Percentiles rank a stretch among this genome's conserved stretches.
Evolutionary conservation across 2,888 invertebrate genomes (phyloP).

Genomic region (Platycheirus rosarum): DNA sequence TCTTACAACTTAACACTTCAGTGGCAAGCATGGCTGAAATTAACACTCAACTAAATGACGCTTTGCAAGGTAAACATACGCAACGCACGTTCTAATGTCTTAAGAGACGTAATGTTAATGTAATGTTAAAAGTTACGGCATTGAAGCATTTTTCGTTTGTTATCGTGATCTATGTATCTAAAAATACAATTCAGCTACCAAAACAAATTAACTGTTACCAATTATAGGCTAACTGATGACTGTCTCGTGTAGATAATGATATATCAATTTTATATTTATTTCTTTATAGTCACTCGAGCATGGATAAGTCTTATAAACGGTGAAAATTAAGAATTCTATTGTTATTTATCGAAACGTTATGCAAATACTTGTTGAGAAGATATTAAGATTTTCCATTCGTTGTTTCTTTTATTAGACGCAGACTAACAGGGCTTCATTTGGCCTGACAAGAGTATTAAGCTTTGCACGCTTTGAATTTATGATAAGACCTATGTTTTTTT

Average conservation of each 20-base stretch:
- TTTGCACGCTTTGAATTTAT: too few relatives aligned
- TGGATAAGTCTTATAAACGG: constrained; percentile 34
- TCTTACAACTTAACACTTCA: constrained; percentile 7
- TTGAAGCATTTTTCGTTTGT: constrained; percentile 17
- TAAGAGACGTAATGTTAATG: not conserved
- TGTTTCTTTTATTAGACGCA: not conserved
- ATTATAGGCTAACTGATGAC: constrained; percentile 3
- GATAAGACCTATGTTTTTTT: too few relatives aligned
- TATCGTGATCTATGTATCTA: constrained; percentile 9
- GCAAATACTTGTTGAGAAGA: constrained; percentile 26
- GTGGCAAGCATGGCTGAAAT: constrained; percentile 5
- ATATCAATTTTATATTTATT: constrained; percentile 2
- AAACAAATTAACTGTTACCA: constrained; percentile 21
- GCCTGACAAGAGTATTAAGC: not conserved
- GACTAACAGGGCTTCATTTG: not conserved
- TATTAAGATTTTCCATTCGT: constrained; percentile 3
- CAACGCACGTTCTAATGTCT: not conserved
- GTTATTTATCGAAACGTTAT: constrained; percentile 32
- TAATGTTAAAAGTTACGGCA: constrained; percentile 25
- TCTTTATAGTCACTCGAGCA: constrained; percentile 7
- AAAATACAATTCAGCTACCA: constrained; percentile 11
- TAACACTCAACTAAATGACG: not conserved
- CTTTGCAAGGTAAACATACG: not conserved
- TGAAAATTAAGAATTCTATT: constrained; percentile 12
- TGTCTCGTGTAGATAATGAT: too few relatives aligned